Evolutionary conservation across 2,797 vertebrate species (phyloP), one percentile per base, ranked within the genome.

Genomic region (Channa striata): DNA sequence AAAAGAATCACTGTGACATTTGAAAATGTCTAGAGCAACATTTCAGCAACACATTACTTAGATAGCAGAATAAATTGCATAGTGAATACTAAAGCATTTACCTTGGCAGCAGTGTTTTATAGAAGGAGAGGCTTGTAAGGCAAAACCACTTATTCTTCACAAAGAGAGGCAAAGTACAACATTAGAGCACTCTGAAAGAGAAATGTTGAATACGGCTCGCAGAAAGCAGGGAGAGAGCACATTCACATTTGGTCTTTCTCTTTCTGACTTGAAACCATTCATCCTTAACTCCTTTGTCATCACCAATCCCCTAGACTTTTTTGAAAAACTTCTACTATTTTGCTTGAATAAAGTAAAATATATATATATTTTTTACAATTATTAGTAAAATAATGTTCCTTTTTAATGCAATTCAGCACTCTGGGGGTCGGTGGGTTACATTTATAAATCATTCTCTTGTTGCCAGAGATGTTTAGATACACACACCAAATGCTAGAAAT

Each of bases 1-100:
- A 87, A 66, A 85, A 68, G 63, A 73, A 72, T 51, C 79, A 64
- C 74, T 39, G 25, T 69, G 77, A 77, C 83, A 64, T 75, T 34
- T 67, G 66, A 68, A 82, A 89, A 78, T 84, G 42, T 84, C 82
- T 74, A 69, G 64, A 40, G 66, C n/a, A 51, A 52, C 16, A 40
- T 59, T 74, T 51, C 37, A 65, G 63, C 33, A 51, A 12, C 43
- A 19, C 17, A 12, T 69, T 67, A 33, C 44, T 54, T 5, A 6
- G 46, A 40, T 58, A 51, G 36, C 40, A 70, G 66, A 70, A 57
- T 68, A 58, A 64, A 81, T 71, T 48, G 74, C 59, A 10, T 16
- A 51, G 47, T 13, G 57, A 64, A 72, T 33, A 33, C 23, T 72
- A 39, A 76, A 59, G 42, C 19, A 12, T 78, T 86, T 73, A 65